These are phyloP conservation scores for Abscondita cerata DNA, from an alignment of 2,888 invertebrate genomes.

Conservation along the genomic window DNA sequence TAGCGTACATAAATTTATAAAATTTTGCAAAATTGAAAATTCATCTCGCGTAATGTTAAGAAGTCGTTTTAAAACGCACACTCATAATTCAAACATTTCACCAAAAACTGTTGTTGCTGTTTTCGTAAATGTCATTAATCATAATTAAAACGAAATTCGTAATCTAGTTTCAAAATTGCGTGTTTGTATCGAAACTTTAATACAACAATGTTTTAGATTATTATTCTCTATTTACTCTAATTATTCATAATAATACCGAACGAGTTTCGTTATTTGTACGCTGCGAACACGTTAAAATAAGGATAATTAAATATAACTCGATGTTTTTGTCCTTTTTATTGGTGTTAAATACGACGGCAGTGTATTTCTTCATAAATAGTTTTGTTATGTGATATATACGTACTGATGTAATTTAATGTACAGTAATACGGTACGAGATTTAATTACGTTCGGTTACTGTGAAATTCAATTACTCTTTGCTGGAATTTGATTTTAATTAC, in stretches of 20 bases:
- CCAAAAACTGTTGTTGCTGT: constrained; percentile 5
- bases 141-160: constrained; percentile 9
- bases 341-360: not conserved
- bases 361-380: too few relatives aligned
- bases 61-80: not conserved
- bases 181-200: not conserved
- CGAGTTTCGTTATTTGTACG: too few relatives aligned
- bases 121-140: constrained; percentile 5
- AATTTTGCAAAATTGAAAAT: constrained; percentile 4
- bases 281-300: too few relatives aligned
- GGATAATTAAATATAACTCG: too few relatives aligned
- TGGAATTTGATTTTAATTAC: constrained; percentile 2
- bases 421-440: not conserved
- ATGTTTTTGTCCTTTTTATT: not conserved
- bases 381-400: too few relatives aligned
- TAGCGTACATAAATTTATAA: constrained; percentile 2
- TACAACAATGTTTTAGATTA: too few relatives aligned
- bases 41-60: constrained; percentile 6
- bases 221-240: too few relatives aligned
- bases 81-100: not conserved
- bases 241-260: too few relatives aligned
- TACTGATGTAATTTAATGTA: not conserved
- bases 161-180: constrained; percentile 3
- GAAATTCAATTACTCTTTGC: constrained; percentile 1
- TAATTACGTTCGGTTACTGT: constrained; percentile 5